These are phyloP conservation scores for Tetraneura akinire DNA, from an alignment of 1,140 invertebrate species.

Conservation along the genomic window DNA sequence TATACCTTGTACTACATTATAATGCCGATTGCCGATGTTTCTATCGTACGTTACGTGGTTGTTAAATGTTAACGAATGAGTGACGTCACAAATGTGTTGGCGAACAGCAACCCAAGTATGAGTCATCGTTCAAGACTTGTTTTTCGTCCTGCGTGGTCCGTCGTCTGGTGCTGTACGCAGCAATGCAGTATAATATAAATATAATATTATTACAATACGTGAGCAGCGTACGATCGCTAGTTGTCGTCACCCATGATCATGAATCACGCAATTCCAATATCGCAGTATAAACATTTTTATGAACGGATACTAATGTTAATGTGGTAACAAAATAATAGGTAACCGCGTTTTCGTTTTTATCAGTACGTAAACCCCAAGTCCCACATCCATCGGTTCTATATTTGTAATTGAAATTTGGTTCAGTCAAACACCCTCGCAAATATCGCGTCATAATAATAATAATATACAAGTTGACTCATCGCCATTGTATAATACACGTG, in stretches of 20 bases:
- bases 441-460: neutral
- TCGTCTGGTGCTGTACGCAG: neutral
- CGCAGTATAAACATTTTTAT: constrained; percentile 22
- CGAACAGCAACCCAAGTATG: neutral
- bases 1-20: too few species aligned
- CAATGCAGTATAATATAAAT: too few species aligned
- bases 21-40: too few species aligned
- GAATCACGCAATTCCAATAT: neutral
- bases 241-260: too few species aligned
- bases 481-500: too few species aligned
- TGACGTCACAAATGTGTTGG: constrained; percentile 36
- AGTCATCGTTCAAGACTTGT: constrained; percentile 23
- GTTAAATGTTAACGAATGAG: neutral
- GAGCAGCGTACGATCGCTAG: neutral
- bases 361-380: too few species aligned
- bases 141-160: constrained; percentile 19
- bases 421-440: neutral
- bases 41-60: too few species aligned
- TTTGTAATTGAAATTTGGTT: neutral
- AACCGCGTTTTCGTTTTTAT: too few species aligned
- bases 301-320: constrained; percentile 14
- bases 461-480: too few species aligned
- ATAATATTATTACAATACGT: neutral
- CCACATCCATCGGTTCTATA: neutral
- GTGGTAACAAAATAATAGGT: neutral